A percentile compares a stretch with the other conserved stretches of the same genome.
Conservation (phyloP, 1,140 invertebrate genomes). For the Plodia interpunctella region DNA sequence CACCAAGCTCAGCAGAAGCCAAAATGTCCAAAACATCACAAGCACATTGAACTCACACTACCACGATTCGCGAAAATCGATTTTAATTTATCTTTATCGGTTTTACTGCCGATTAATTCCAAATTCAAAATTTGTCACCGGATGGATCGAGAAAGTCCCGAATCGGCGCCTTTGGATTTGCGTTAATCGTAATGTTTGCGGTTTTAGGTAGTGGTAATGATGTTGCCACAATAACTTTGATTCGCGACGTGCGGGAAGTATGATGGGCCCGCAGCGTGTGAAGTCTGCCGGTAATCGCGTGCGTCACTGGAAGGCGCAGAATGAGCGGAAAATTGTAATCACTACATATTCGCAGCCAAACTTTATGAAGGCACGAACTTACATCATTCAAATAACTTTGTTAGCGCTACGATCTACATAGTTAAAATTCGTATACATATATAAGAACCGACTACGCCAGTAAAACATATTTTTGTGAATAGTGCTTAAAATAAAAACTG, state of each 20-base stretch:
- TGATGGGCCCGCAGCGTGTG: slow-evolving; percentile 47
- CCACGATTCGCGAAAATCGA: background rate
- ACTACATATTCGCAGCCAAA: slow-evolving; percentile 9
- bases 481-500: too few species aligned
- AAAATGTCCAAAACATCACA: background rate
- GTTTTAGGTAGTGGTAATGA: slow-evolving; percentile 14
- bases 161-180: background rate
- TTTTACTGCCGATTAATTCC: background rate
- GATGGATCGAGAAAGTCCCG: background rate
- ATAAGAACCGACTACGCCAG: too few species aligned
- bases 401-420: too few species aligned
- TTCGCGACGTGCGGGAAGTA: slow-evolving; percentile 42
- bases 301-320: slow-evolving; percentile 12
- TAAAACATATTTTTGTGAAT: too few species aligned
- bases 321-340: background rate
- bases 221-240: slow-evolving; percentile 5
- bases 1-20: background rate
- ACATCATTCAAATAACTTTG: too few species aligned
- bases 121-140: background rate
- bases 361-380: background rate
- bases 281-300: slow-evolving; percentile 28
- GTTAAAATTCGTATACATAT: too few species aligned
- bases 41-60: background rate
- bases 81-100: background rate
- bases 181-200: background rate